Base-by-base conservation (phyloP, 2,797 vertebrate species). In the Siniperca scherzeri region DNA sequence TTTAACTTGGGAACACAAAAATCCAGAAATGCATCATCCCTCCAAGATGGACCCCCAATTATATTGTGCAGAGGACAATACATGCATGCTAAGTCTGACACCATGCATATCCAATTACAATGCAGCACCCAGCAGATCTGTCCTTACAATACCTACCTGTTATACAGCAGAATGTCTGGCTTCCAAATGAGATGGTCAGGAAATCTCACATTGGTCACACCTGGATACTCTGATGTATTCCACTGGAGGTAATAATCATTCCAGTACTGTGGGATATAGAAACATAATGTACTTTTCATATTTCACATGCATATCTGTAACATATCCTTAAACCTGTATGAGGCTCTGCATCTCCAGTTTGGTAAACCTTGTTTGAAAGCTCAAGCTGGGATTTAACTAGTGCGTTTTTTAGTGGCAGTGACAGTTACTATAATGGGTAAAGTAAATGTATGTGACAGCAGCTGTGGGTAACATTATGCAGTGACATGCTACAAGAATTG, bases 81-180 rank as follows among this genome's bases (percentile, higher is more conserved):
- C 27, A 40, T 70, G 57, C 76, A 76, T 53, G 22, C 38, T 44
- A 60, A 77, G 38, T 66, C 62, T 81, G 68, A 77, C 61, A 67
- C 13, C 52, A 52, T 53, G 59, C 64, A 83, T 64, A 78, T 78
- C 74, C 77, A 87, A 77, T 77, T 80, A 70, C 65, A 82, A 64
- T 25, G 60, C 66, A 81, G 40, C 73, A 77, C 27, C 40, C 56
- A 22, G 59, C 33, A 69, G 36, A 50, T 74, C n/a, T 67, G 70
- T 57, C 33, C 44, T 50, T 5, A 68, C 36, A 74, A 60, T 12
- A n/a, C 89, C 81, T 94, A 99, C 98, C 98, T 99, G 97, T 99
- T 99, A 70, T 98, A 99, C 21, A 99, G 97, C 75, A 99, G 96
- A 84, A 99, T 98, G 91, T 99, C 98, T 1, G 98, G 98, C 84